Evolutionary conservation across 2,797 vertebrate genomes (phyloP), one percentile per base, ranked within the genome.

Genomic region (Hippocampus kuda): DNA sequence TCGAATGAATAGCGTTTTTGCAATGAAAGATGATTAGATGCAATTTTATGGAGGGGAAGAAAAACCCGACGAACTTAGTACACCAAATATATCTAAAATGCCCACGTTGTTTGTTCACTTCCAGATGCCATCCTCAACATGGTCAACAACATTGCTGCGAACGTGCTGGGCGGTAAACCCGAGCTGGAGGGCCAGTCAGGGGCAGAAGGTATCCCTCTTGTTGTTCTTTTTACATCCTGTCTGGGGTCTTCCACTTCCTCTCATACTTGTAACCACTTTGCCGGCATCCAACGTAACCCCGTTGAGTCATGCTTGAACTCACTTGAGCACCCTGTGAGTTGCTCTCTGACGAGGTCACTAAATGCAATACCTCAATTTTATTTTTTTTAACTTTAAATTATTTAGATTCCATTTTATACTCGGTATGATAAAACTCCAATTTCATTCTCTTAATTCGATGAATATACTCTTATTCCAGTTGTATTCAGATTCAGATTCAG

Each of bases 121-220:
- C 67, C 44, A 99, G 97, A 97, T 91, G 97, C 95, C 73, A 97
- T 99, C 84, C 79, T 99, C 51, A 98, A 93, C 76, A 98, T 99
- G 95, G 96, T 99, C 67, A 99, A 99, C 88, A 99, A 99, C 84
- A 98, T 99, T 76, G 97, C 97, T 85, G 97, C 96, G 85, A 99
- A 99, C 66, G 96, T 99, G 76, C 92, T 99, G 26, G 95, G 97
- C 59, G 94, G 92, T 59, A 97, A 95, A 85, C 89, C 92, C 30
- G 91, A 88, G 76, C 79, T 86, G 63, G 93, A 93, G 72, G 92
- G 91, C 30, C 89, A 88, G 22, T 63, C 85, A 71, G 87, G 90
- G 75, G 72, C 84, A 26, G 91, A 92, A 94, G 97, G 96, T 98
- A 92, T 65, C 51, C 2, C 22, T 24, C 12, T 16, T 63, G 4